Conservation (phyloP, 2,113 vertebrate species). For the Heterocephalus glaber region DNA sequence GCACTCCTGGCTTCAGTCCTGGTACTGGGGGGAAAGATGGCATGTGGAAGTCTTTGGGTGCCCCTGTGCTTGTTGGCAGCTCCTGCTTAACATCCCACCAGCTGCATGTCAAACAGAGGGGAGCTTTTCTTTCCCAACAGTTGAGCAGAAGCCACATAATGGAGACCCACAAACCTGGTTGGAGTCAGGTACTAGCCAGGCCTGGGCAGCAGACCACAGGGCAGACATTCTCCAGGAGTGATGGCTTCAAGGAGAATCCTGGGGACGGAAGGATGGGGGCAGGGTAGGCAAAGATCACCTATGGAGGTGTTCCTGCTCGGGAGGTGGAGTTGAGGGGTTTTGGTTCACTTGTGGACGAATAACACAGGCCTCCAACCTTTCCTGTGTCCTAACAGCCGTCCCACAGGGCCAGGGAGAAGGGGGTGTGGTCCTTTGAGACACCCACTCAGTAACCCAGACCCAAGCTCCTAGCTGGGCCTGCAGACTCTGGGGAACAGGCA, state of each 20-base stretch:
- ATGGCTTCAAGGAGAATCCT: rapidly evolving
- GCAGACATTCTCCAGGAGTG: neutral
- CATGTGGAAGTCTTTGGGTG: neutral
- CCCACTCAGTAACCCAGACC: neutral
- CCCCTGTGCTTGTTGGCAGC: neutral
- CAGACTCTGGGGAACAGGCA: too few relatives aligned
- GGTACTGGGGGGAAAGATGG: neutral
- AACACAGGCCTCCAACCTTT: neutral
- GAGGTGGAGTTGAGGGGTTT: neutral
- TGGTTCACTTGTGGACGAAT: neutral
- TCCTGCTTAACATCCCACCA: neutral
- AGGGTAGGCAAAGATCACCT: neutral
- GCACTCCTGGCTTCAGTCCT: neutral
- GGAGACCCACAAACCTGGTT: neutral
- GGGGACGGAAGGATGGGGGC: neutral
- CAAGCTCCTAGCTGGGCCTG: neutral
- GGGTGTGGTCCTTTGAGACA: neutral
- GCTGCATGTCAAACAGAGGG: neutral
- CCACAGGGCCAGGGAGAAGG: neutral
- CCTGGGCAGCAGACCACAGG: rapidly evolving
- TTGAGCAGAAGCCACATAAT: neutral
- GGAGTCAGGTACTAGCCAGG: rapidly evolving
- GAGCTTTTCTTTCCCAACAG: neutral
- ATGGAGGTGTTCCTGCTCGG: neutral
- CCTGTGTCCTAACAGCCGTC: neutral